These are phyloP conservation scores for Trimorus sp. DNA, from an alignment of 2,888 invertebrate genomes.

Conservation along the genomic window DNA sequence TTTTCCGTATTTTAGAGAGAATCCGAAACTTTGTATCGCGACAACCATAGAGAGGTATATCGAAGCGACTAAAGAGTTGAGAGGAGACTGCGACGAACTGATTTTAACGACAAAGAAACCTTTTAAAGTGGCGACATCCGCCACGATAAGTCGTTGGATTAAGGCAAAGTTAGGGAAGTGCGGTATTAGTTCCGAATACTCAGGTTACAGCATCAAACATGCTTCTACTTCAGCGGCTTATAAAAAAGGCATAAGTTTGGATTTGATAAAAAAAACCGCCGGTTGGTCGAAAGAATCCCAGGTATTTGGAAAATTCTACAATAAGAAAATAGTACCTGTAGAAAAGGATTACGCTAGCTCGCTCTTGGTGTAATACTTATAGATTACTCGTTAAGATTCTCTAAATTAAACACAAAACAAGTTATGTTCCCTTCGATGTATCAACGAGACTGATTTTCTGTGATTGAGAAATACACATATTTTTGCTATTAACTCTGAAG, in stretches of 20 bases:
- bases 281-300: too few relatives aligned
- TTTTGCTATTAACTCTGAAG: slow-evolving; percentile 14
- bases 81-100: neutral
- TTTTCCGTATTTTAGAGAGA: slow-evolving; percentile 3
- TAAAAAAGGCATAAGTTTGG: too few relatives aligned
- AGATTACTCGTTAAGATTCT: too few relatives aligned
- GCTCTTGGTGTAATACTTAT: too few relatives aligned
- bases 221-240: slow-evolving; percentile 10
- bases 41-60: slow-evolving; percentile 3
- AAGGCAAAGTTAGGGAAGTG: neutral
- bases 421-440: neutral
- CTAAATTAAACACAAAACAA: neutral
- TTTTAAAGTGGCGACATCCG: neutral
- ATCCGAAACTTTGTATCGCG: slow-evolving; percentile 13
- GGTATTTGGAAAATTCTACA: too few relatives aligned
- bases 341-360: too few relatives aligned
- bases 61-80: slow-evolving; percentile 9
- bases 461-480: neutral
- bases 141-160: slow-evolving; percentile 15
- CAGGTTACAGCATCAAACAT: slow-evolving; percentile 1
- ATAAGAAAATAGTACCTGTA: too few relatives aligned
- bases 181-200: neutral
- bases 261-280: too few relatives aligned
- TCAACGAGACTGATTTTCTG: neutral
- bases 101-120: slow-evolving; percentile 13